Base-by-base conservation (phyloP, 2,888 invertebrate genomes). In the Pachydiplax longipennis region DNA sequence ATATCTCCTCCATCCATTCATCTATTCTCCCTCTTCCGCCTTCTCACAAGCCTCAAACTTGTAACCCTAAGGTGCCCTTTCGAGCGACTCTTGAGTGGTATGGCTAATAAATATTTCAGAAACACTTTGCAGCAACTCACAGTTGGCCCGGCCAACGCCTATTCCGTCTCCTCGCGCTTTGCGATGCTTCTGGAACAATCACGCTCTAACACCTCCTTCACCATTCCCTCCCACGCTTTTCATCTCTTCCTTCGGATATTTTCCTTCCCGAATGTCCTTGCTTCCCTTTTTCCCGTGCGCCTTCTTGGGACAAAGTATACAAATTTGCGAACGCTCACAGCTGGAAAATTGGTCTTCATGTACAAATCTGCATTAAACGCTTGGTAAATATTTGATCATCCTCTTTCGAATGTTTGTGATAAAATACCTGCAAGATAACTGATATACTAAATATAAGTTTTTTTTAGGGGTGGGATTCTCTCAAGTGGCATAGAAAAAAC, bases 61-160 rank as follows among this genome's bases (percentile, higher is more conserved):
- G 65, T 37, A 31, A 65, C 61, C 61, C 87, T n/a, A 10, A 61
- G 65, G 87, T 87, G 87, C 61, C 87, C 87, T 87, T 40, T 37
- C 31, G 87, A 58, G 61, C 61, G 25, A 13, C 81, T 44, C 90
- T 65, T 90, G 90, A 61, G 81, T 73, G 65, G 90, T 82, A 80
- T 61, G 61, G 44, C 90, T 91, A 82, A 81, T 91, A 90, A 91
- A 91, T 91, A 91, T 91, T 91, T 91, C 91, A 91, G 91, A 91
- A 91, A 91, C 91, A 91, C 91, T 91, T 91, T 90, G 73, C 91
- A 91, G 91, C 87, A 61, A 87, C 87, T 87, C 87, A 87, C 87
- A 87, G 58, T 58, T 83, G 83, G 83, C 83, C 31, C 83, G 61
- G 35, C 58, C 58, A 22, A 35, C 83, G 18, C 10, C 58, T 58